Conservation (phyloP, 2,113 vertebrate species). For the Chionodraco myersi region DNA sequence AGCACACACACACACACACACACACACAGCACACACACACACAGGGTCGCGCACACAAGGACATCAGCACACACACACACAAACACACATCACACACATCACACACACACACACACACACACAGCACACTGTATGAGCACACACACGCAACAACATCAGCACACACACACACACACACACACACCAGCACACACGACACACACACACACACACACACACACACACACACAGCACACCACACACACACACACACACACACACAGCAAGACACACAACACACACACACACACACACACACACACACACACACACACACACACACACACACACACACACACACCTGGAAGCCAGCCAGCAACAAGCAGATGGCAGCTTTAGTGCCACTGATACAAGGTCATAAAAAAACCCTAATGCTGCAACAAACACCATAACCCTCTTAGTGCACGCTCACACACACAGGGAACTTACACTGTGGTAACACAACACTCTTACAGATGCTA, state of each 20-base stretch:
- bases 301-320: background rate
- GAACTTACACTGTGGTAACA: too few relatives aligned
- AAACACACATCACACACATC: background rate
- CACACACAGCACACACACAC: too few relatives aligned
- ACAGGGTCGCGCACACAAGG: too few relatives aligned
- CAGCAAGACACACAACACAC: slow-evolving; percentile 12
- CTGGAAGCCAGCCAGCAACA: slow-evolving; percentile 39
- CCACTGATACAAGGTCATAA: slow-evolving; percentile 54
- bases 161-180: background rate
- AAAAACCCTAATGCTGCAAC: slow-evolving; percentile 31
- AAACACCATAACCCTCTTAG: slow-evolving; percentile 59
- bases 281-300: background rate
- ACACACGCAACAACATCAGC: slow-evolving; percentile 17
- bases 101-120: background rate
- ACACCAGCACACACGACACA: slow-evolving; percentile 6
- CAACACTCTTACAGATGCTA: background rate
- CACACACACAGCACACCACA: background rate
- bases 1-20: slow-evolving; percentile 10
- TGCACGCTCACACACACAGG: background rate
- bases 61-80: background rate
- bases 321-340: slow-evolving; percentile 11
- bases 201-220: background rate
- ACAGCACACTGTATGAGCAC: too few relatives aligned
- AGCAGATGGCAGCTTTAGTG: slow-evolving; percentile 52
- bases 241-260: background rate